Evolutionary conservation across 2,888 invertebrate genomes (phyloP).

Genomic region (Nomada ferruginata): DNA sequence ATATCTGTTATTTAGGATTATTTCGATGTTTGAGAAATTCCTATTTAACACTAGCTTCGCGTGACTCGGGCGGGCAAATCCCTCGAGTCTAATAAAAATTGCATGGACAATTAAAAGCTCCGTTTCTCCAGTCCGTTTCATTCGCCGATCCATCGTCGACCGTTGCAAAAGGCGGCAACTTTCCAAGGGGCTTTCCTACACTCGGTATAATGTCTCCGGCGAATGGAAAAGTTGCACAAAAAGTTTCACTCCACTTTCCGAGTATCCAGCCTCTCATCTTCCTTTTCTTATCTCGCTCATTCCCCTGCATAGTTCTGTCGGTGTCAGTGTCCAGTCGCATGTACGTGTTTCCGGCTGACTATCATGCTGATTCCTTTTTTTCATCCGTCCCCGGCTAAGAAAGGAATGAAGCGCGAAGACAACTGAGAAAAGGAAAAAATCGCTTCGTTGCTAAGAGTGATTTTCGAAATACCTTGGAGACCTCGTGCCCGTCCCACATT

Average conservation of each 20-base stretch:
- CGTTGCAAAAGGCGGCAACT: conserved; percentile 27
- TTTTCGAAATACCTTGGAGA: conserved; percentile 61
- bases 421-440: not conserved
- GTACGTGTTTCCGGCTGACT: conserved; percentile 51
- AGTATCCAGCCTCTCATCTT: conserved; percentile 49
- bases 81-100: conserved; percentile 10
- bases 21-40: not conserved
- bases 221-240: conserved; percentile 72
- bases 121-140: conserved; percentile 20
- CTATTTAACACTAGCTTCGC: not conserved
- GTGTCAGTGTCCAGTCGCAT: conserved; percentile 4
- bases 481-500: conserved; percentile 13
- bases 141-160: not conserved
- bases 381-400: conserved; percentile 26
- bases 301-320: not conserved
- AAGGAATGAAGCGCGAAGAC: not conserved
- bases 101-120: conserved; percentile 43
- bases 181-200: conserved; percentile 35
- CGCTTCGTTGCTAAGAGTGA: conserved; percentile 41
- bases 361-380: conserved; percentile 39
- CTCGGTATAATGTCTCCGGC: conserved; percentile 64
- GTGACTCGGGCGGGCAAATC: not conserved
- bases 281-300: conserved; percentile 35
- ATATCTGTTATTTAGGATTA: not conserved
- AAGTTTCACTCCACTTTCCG: conserved; percentile 68